Evolutionary conservation across 2,888 invertebrate species (phyloP).

Genomic region (Chloromyia formosa): DNA sequence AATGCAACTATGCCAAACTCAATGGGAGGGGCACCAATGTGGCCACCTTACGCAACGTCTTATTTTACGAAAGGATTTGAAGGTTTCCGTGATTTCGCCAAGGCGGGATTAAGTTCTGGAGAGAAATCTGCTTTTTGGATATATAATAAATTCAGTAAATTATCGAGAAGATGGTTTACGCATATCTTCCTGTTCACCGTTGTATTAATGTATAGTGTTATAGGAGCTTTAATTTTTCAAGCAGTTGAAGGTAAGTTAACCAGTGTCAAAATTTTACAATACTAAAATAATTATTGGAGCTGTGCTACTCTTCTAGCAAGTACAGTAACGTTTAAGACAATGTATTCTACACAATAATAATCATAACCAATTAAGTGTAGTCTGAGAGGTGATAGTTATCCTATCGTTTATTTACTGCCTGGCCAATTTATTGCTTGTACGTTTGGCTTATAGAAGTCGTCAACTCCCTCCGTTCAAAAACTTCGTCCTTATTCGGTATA

Average conservation of each 20-base stretch:
- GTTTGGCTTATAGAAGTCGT: too few species aligned
- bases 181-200: constrained; percentile 85
- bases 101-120: constrained; percentile 82
- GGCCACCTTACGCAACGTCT: constrained; percentile 61
- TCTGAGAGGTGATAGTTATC: too few species aligned
- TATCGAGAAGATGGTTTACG: constrained; percentile 88
- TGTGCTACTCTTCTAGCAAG: too few species aligned
- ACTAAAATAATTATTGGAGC: too few species aligned
- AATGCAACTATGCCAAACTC: constrained; percentile 55
- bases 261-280: too few species aligned
- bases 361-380: too few species aligned
- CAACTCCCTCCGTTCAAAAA: too few species aligned
- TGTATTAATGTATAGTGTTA: constrained; percentile 79
- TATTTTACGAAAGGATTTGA: constrained; percentile 74
- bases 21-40: constrained; percentile 47
- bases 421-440: too few species aligned
- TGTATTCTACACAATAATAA: too few species aligned
- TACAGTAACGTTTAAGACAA: too few species aligned
- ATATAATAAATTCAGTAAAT: constrained; percentile 78
- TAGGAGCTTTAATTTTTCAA: constrained; percentile 83
- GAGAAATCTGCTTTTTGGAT: constrained; percentile 84
- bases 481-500: too few species aligned
- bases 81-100: constrained; percentile 82
- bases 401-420: too few species aligned
- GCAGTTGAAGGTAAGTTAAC: constrained; percentile 79